Conservation (phyloP, 2,797 vertebrate genomes). For the Phyllotis vaccarum region DNA sequence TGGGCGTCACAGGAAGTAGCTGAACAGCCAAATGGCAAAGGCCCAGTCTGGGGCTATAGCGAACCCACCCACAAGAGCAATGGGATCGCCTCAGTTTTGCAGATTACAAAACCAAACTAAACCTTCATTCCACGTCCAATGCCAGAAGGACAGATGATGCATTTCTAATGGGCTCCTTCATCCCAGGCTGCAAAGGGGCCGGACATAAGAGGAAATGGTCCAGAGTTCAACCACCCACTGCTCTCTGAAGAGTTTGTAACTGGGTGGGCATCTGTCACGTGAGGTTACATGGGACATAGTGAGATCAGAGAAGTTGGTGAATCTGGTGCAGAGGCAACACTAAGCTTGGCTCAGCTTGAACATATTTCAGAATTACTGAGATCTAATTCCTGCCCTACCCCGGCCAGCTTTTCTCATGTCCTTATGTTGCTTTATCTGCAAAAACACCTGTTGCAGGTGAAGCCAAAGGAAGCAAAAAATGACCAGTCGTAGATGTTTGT, state of each 20-base stretch:
- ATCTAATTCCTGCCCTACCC: background rate
- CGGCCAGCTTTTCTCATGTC: background rate
- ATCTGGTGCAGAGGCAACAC: background rate
- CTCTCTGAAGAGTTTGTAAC: background rate
- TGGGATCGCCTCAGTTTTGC: background rate
- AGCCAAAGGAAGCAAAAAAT: background rate
- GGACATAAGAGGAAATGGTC: background rate
- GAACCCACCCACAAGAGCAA: background rate
- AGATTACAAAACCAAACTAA: slow-evolving; percentile 32
- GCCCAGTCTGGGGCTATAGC: background rate
- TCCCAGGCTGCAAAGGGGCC: background rate
- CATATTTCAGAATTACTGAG: background rate
- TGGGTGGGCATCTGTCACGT: background rate
- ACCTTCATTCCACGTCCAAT: background rate
- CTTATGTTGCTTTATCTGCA: background rate
- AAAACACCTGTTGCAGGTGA: background rate
- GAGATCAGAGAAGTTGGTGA: background rate
- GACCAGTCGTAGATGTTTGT: background rate
- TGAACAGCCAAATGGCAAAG: background rate
- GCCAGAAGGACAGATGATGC: background rate
- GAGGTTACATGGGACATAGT: background rate
- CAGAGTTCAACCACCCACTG: background rate
- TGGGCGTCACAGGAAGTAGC: background rate
- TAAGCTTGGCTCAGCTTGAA: too few species aligned
- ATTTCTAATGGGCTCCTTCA: background rate